A percentile compares a stretch with the other conserved stretches of the same genome.
phyloP scores from a whole-genome alignment of 2,888 invertebrate genomes.

The Terebella lapidaria region DNA sequence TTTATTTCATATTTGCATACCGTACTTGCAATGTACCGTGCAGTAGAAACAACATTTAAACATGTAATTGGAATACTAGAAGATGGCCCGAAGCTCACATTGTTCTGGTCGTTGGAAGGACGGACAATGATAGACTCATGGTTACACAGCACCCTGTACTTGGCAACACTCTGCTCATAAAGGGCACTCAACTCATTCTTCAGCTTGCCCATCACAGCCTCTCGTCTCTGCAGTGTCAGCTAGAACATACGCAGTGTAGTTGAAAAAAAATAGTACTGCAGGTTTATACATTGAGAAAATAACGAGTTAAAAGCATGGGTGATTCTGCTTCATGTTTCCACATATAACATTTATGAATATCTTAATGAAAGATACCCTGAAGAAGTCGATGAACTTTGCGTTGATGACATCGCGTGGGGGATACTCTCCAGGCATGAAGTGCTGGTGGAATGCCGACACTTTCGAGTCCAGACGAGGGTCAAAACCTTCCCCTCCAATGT shows the following conservation, averaged over 20 bases:
- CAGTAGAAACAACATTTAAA: no score
- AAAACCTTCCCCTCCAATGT: conserved; percentile 83
- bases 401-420: conserved; percentile 64
- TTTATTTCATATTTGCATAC: no score
- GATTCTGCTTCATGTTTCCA: no score
- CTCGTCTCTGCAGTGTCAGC: no score
- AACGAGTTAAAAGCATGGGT: no score
- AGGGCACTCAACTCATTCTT: neutral
- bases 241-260: no score
- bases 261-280: no score
- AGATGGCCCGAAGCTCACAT: neutral
- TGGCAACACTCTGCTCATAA: neutral
- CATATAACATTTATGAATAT: no score
- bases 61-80: no score
- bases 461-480: conserved; percentile 57
- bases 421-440: neutral
- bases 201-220: neutral
- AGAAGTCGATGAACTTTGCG: conserved; percentile 51
- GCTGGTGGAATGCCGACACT: conserved; percentile 63
- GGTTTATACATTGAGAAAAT: no score
- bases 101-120: neutral
- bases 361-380: conserved; percentile 51
- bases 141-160: neutral
- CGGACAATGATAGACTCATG: neutral
- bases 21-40: no score